Conservation (phyloP, 2,797 vertebrate species). For the Channa striata region DNA sequence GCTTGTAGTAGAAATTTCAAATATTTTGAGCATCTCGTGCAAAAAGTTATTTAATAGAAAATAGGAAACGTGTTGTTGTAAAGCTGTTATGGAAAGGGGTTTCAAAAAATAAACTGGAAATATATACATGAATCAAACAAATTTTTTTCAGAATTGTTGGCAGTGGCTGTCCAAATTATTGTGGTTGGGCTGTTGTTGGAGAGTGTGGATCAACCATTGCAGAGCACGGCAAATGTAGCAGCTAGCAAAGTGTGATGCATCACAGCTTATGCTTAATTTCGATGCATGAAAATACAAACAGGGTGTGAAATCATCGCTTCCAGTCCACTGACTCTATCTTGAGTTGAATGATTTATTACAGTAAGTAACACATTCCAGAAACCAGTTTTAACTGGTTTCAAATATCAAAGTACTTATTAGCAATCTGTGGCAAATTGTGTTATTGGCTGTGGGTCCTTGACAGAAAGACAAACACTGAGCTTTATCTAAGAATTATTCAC, state of each 20-base stretch:
- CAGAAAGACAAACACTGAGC: conserved; percentile 63
- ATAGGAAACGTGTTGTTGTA: conserved; percentile 1
- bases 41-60: conserved; percentile 4
- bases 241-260: conserved; percentile 55
- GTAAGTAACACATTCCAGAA: conserved; percentile 56
- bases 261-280: conserved; percentile 62
- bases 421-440: conserved; percentile 39
- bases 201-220: conserved; percentile 42
- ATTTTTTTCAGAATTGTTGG: conserved; percentile 8
- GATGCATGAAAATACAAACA: conserved; percentile 70
- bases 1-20: conserved; percentile 36
- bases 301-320: conserved; percentile 70
- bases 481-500: conserved; percentile 77
- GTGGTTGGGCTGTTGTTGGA: conserved; percentile 13
- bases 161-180: conserved; percentile 28
- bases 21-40: conserved; percentile 1
- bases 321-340: conserved; percentile 57
- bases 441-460: conserved; percentile 53
- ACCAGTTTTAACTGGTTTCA: conserved; percentile 48
- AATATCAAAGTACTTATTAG: conserved; percentile 48
- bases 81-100: too few relatives aligned
- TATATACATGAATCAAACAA: too few relatives aligned
- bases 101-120: too few relatives aligned
- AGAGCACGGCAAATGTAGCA: conserved; percentile 57
- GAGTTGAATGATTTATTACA: conserved; percentile 60